phyloP scores from a whole-genome alignment of 2,113 vertebrate genomes.

The Tringa solitaria region DNA sequence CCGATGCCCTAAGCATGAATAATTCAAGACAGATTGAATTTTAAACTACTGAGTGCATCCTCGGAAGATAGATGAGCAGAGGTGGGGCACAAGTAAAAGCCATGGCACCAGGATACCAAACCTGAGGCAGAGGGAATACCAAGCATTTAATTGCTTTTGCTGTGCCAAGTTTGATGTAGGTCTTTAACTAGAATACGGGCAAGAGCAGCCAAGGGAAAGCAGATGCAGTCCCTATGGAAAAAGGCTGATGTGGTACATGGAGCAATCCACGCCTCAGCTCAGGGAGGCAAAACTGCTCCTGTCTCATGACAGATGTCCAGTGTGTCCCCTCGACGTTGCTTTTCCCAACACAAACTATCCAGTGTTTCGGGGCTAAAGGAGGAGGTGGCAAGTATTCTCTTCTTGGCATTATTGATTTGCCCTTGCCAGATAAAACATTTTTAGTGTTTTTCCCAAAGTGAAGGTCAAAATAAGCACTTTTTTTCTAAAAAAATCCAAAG shows the following conservation, averaged over 20 bases:
- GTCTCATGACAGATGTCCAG: neutral
- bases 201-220: neutral
- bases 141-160: neutral
- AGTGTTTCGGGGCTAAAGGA: neutral
- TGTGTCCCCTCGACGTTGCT: neutral
- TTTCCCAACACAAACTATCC: neutral
- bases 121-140: neutral
- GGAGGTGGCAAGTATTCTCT: neutral
- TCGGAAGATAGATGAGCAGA: neutral
- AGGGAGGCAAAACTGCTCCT: neutral
- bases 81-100: neutral
- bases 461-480: accelerated
- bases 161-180: accelerated
- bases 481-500: neutral
- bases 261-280: neutral
- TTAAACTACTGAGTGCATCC: neutral
- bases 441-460: neutral
- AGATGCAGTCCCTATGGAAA: neutral
- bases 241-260: neutral
- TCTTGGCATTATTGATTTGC: neutral
- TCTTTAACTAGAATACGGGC: neutral
- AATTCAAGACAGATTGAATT: conserved; percentile 42
- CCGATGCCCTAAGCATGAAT: conserved; percentile 32
- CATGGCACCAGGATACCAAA: neutral
- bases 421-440: neutral